Conservation (phyloP, 2,113 vertebrate genomes). For the Antechinus stuartii region DNA sequence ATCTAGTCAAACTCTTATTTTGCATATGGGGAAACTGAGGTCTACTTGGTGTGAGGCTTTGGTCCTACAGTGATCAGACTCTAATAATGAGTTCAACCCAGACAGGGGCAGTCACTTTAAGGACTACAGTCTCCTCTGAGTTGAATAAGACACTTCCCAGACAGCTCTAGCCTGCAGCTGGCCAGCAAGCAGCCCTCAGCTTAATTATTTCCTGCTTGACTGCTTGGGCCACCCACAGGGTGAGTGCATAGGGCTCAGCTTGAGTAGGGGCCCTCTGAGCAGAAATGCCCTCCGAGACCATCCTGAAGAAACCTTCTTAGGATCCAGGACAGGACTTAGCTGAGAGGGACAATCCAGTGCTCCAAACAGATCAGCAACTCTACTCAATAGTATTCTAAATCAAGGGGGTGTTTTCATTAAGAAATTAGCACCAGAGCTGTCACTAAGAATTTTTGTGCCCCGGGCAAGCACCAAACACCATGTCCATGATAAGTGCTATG, state of each 20-base stretch:
- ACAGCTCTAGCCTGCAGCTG: conserved; percentile 73
- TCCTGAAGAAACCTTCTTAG: not conserved
- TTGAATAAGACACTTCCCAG: conserved; percentile 79
- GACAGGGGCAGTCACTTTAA: conserved; percentile 5
- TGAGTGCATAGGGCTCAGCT: conserved; percentile 49
- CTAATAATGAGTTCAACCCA: not conserved
- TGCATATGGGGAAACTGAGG: not conserved
- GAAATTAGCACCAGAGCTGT: not conserved
- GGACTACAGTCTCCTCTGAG: conserved; percentile 37
- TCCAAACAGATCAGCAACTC: not conserved
- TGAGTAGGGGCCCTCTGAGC: not conserved
- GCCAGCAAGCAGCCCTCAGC: conserved; percentile 80
- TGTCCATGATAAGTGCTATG: not conserved
- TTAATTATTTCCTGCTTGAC: conserved; percentile 87
- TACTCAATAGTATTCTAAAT: not conserved
- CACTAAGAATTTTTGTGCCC: not conserved
- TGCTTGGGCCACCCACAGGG: conserved; percentile 86
- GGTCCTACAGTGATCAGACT: not conserved
- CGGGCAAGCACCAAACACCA: not conserved
- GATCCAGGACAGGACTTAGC: not conserved
- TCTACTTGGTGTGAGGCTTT: not conserved
- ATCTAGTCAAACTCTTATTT: not conserved
- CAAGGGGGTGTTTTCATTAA: not conserved
- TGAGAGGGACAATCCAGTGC: not conserved
- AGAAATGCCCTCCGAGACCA: not conserved